Evolutionary conservation across 2,113 vertebrate species (phyloP), one percentile per base, ranked within the genome.

Genomic region (Chaenogobius annularis): DNA sequence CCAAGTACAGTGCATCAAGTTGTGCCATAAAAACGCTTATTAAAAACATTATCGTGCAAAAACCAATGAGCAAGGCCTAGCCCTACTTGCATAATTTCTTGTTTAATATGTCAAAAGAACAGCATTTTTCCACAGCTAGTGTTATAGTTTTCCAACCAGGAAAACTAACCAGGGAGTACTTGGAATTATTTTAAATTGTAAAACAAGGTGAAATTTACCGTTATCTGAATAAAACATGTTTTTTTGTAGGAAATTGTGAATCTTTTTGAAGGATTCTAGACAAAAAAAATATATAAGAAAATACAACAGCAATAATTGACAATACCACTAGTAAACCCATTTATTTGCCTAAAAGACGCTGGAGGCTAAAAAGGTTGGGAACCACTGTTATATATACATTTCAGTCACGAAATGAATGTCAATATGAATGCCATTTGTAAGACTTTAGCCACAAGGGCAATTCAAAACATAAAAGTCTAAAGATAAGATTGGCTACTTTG

Each of bases 1-100:
- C 26, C 1, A 43, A 50, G 20, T 48, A 48, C 19, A 52, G 50
- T 43, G 37, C 59, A 48, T n/a, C 17, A 54, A 62, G 47, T 54
- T 72, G 50, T 75, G 44, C 43, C 71, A 76, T 58, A 68, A 61
- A 77, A 62, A 75, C 26, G 73, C 81, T 59, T 77, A 65, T 75
- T 37, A 74, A 82, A 64, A 37, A 17, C 47, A n/a, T n/a, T n/a
- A n/a, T n/a, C 47, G 17, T 15, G 14, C 47, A 48, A 19, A 19
- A 50, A 50, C 47, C 47, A 50, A 7, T 50, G 15, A 50, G 15
- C 15, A 3, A 14, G 13, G 15, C 15, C n/a, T n/a, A n/a, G n/a
- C n/a, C n/a, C n/a, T 1, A 50, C 47, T 19, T 17, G 47, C 7
- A 31, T 31, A 31, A 31, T 31, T 31, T 31, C 26, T 31, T 31